Evolutionary conservation across 1,140 invertebrate species (phyloP).

Genomic region (Dinothrombium tinctorium): DNA sequence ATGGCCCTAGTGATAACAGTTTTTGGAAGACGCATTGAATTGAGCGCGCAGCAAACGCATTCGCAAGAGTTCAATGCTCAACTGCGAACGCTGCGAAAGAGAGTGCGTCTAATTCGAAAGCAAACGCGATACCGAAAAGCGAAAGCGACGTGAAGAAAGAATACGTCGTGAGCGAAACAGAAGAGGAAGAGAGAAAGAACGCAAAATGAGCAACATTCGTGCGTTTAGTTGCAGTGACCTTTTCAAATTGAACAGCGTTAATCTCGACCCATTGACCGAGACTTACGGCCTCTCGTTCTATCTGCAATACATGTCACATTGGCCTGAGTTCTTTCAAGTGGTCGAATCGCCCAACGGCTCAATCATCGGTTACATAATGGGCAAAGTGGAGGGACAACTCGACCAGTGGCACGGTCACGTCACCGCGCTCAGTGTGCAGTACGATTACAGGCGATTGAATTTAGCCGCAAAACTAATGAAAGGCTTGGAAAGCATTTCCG

Average conservation of each 20-base stretch:
- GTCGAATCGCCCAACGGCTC: slow-evolving; percentile 78
- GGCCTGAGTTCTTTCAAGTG: slow-evolving; percentile 98
- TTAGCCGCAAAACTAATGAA: slow-evolving; percentile 85
- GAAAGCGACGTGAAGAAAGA: too few relatives aligned
- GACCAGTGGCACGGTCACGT: slow-evolving; percentile 98
- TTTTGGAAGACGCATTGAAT: too few relatives aligned
- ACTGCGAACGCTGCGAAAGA: too few relatives aligned
- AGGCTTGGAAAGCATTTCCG: slow-evolving; percentile 78
- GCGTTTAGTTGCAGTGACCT: slow-evolving; percentile 83
- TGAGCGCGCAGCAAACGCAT: too few relatives aligned
- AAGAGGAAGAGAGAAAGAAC: too few relatives aligned
- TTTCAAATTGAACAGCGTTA: slow-evolving; percentile 86
- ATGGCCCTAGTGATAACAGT: too few relatives aligned
- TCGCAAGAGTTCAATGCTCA: too few relatives aligned
- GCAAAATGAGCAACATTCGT: slow-evolving; percentile 71
- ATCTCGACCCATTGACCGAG: slow-evolving; percentile 87
- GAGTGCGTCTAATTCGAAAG: too few relatives aligned
- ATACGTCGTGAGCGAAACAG: too few relatives aligned
- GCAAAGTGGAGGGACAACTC: slow-evolving; percentile 80
- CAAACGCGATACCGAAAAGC: too few relatives aligned
- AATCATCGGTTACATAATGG: slow-evolving; percentile 99
- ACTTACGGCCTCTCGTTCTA: slow-evolving; percentile 95
- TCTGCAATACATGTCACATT: slow-evolving; percentile 86
- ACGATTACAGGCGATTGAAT: slow-evolving; percentile 67
- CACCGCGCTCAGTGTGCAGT: slow-evolving; percentile 86